Conservation (phyloP, 2,888 invertebrate species). For the Urechis unicinctus region DNA sequence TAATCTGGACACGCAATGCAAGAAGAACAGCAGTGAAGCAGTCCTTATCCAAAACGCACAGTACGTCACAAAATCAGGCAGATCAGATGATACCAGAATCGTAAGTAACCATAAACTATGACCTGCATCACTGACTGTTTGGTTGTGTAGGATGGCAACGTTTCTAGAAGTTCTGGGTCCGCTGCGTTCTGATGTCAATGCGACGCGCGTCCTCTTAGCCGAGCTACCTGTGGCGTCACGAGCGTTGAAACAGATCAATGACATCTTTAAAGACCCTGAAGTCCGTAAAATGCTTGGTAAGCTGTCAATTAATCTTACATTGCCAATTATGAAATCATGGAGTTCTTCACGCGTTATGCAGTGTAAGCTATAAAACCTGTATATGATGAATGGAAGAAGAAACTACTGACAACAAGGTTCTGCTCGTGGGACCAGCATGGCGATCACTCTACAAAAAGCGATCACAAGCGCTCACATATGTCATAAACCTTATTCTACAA, state of each 20-base stretch:
- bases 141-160: neutral
- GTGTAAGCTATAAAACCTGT: too few relatives aligned
- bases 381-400: too few relatives aligned
- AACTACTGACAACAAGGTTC: too few relatives aligned
- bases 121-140: neutral
- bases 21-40: neutral
- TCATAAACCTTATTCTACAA: too few relatives aligned
- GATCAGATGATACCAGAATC: too few relatives aligned
- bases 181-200: neutral
- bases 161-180: neutral
- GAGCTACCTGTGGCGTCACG: neutral
- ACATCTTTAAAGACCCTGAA: neutral
- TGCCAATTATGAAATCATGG: neutral
- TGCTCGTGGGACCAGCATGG: too few relatives aligned
- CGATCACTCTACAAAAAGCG: too few relatives aligned
- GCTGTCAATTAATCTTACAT: neutral
- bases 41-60: neutral
- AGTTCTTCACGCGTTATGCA: too few relatives aligned
- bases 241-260: neutral
- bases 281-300: neutral
- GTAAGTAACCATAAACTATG: neutral
- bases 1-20: constrained; percentile 5
- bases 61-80: too few relatives aligned
- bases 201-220: neutral
- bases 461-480: too few relatives aligned